Evolutionary conservation across 2,888 invertebrate genomes (phyloP), one percentile per base, ranked within the genome.

Genomic region (Nudaria mundana): DNA sequence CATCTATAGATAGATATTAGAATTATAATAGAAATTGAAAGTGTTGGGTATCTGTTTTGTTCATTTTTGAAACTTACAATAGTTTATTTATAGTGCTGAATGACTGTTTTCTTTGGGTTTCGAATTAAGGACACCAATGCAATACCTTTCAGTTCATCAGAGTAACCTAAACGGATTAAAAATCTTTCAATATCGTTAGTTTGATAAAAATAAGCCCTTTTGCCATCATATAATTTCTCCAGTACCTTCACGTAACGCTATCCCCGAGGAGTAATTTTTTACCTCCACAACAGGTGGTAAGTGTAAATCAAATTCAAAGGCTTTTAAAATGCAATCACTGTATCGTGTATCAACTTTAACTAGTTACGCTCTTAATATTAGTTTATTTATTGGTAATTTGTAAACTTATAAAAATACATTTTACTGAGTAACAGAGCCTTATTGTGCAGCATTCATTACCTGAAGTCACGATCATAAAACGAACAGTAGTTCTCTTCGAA

Each of bases 391-490:
- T 25, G 2, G 34, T 49, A 47, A 54, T 55, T 46, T 46, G 43
- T 52, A 40, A 48, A 39, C 36, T 24, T 28, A 44, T 44, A 48
- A 50, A 40, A 50, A 53, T 42, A 37, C 39, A 32, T 37, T 42
- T 39, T 35, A 50, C 37, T 31, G 37, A 31, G 44, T 44, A 50
- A 50, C 42, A 26, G 13, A 44, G 24, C 29, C 26, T 34, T 41
- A 33, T 53, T 53, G 57, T 53, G 39, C 36, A 26, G 32, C 28
- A 45, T 45, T 45, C 56, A 52, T 56, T 52, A 57, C 38, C 32
- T 36, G 39, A 54, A 54, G 34, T 47, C 38, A 47, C 38, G 23
- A 59, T 54, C 44, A 53, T 58, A 56, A 58, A 59, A 56, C 20
- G 32, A 39, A 48, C 56, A 51, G 56, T 47, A 51, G 53, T 59